Base-by-base conservation (phyloP, 2,113 vertebrate genomes). In the Solea solea region DNA sequence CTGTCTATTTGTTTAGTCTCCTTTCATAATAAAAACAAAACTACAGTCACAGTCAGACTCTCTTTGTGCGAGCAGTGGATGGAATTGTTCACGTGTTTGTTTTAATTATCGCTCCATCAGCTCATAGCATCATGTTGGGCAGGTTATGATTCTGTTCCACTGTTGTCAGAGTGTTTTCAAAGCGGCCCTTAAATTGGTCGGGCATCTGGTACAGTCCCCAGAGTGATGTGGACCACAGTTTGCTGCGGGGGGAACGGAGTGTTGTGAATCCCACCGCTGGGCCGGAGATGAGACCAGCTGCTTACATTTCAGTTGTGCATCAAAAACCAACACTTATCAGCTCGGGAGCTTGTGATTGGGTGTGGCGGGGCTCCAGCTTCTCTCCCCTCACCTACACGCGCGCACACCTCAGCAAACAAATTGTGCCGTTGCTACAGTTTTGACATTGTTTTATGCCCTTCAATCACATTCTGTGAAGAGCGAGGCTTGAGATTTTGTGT, bases 181-280 rank as follows among this genome's bases (percentile, higher is more conserved):
- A 76, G 62, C 73, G 69, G 39, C 62, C 69, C 70, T 72, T 73
- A 80, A 78, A 86, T 71, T 72, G 74, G 52, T 63, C 14, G 44
- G 77, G 79, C 75, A 85, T 83, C 81, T 89, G 83, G 66, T 77
- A 10, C 45, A 13, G 64, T 84, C 86, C 76, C 74, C 60, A 53
- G 82, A 83, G 77, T 56, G 69, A 55, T 66, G 71, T 72, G 74
- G 72, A 66, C 76, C 48, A 0, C 41, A 6, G 49, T 50, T 81
- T 75, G 34, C 57, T 16, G 46, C n/a, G 74, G 76, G 72, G 60
- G 64, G 76, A 56, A 53, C 44, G 8, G n/a, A 50, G 48, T 55
- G 65, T 7, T 63, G 69, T 71, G 60, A 67, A 69, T 58, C 64
- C 60, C 76, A 46, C 57, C 21, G 69, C 65, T 42, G 63, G 54